Conservation (phyloP, 1,140 invertebrate species). For the Drosophila nigromelanica region DNA sequence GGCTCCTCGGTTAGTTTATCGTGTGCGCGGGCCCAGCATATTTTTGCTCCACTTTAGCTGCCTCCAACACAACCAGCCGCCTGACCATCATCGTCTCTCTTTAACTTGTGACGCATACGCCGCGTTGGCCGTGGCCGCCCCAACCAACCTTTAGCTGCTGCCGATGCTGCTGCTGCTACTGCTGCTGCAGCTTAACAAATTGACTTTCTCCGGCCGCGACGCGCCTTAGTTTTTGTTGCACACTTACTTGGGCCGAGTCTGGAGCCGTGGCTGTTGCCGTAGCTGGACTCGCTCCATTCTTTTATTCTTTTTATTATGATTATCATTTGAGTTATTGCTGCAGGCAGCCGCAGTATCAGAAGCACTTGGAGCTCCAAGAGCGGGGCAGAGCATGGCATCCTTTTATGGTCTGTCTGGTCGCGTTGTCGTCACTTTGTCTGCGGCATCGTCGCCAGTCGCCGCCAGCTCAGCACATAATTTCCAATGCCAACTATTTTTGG, state of each 20-base stretch:
- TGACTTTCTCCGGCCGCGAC: constrained; percentile 76
- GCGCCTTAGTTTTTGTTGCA: constrained; percentile 70
- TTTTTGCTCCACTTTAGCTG: constrained; percentile 65
- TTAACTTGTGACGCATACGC: constrained; percentile 31
- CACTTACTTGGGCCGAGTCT: constrained; percentile 54
- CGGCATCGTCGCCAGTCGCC: constrained; percentile 38
- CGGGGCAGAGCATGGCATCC: constrained; percentile 2
- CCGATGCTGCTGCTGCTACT: constrained; percentile 49
- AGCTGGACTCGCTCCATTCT: constrained; percentile 29
- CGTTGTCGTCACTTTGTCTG: constrained; percentile 78
- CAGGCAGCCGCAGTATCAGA: constrained; percentile 58
- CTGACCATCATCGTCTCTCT: constrained; percentile 18
- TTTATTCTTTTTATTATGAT: constrained; percentile 69
- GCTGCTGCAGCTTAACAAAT: constrained; percentile 76
- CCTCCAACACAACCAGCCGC: constrained; percentile 26
- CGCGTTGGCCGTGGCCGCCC: constrained; percentile 18
- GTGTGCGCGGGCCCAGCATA: constrained; percentile 50
- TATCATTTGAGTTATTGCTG: constrained; percentile 80
- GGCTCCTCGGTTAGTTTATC: constrained; percentile 57
- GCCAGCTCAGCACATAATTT: constrained; percentile 61
- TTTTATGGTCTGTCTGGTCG: constrained; percentile 64
- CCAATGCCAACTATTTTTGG: constrained; percentile 52
- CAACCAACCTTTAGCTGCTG: not conserved
- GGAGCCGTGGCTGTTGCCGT: constrained; percentile 12
- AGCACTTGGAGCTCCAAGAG: not conserved